These are phyloP conservation scores for Synodontis membranacea DNA, from an alignment of 2,113 vertebrate genomes.

Conservation along the genomic window DNA sequence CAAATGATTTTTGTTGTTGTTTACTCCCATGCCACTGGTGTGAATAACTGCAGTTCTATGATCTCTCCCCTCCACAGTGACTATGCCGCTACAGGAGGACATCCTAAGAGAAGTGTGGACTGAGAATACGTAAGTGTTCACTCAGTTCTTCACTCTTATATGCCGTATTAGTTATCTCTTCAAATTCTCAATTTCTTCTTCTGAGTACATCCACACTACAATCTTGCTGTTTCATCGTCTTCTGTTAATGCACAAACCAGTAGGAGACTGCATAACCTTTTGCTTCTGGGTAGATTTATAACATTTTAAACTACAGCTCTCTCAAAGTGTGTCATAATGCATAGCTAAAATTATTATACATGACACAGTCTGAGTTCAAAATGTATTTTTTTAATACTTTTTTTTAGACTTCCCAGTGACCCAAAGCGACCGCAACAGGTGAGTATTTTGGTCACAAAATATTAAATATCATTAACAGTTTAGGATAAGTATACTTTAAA, in stretches of 20 bases:
- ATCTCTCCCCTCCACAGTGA: constrained; percentile 25
- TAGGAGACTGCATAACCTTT: not conserved
- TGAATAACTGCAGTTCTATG: not conserved
- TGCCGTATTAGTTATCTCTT: not conserved
- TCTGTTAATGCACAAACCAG: not conserved
- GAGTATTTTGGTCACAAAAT: not conserved
- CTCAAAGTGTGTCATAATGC: not conserved
- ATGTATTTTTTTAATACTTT: too few relatives aligned
- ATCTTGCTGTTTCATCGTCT: not conserved
- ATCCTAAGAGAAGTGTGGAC: constrained; percentile 64
- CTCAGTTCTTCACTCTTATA: not conserved
- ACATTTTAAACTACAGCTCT: not conserved
- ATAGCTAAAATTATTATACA: not conserved
- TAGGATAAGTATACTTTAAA: not conserved
- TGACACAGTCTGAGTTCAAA: too few relatives aligned
- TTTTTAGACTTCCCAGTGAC: constrained; percentile 10
- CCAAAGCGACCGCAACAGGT: not conserved
- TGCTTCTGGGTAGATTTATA: not conserved
- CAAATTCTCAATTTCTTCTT: not conserved
- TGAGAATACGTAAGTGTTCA: constrained; percentile 55
- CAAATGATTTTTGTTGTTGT: not conserved
- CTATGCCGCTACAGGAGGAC: constrained; percentile 58
- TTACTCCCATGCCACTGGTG: not conserved
- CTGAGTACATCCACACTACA: not conserved
- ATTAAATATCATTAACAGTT: not conserved